Conservation (phyloP, 2,888 invertebrate species). For the Eupithecia vulgata region DNA sequence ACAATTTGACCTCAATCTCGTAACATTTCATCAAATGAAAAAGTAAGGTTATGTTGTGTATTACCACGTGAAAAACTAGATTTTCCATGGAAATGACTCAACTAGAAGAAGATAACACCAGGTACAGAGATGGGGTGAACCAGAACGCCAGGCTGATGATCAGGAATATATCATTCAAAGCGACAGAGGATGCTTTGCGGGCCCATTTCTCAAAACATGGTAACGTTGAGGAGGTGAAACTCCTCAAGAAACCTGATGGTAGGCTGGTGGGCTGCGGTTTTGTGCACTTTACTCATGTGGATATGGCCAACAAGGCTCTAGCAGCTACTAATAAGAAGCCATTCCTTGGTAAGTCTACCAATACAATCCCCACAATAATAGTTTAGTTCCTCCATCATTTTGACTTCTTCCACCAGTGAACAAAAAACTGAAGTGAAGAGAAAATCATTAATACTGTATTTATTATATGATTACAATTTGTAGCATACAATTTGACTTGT, state of each 20-base stretch:
- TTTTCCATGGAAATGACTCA: slow-evolving; percentile 49
- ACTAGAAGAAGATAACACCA: slow-evolving; percentile 58
- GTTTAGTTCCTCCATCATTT: too few species aligned
- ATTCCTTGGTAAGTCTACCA: slow-evolving; percentile 77
- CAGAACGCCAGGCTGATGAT: slow-evolving; percentile 86
- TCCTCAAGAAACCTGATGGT: slow-evolving; percentile 89
- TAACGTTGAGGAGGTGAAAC: slow-evolving; percentile 88
- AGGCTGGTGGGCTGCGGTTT: slow-evolving; percentile 94
- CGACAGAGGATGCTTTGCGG: slow-evolving; percentile 87
- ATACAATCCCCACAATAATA: background rate
- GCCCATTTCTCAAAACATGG: slow-evolving; percentile 90
- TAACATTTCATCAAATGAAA: background rate
- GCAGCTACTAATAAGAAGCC: slow-evolving; percentile 87
- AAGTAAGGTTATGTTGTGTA: slow-evolving; percentile 57
- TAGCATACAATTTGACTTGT: too few species aligned
- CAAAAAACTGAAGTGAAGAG: too few species aligned
- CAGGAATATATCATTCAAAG: slow-evolving; percentile 88
- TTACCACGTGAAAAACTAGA: slow-evolving; percentile 52
- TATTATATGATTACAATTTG: too few species aligned
- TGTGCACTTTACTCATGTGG: slow-evolving; percentile 90
- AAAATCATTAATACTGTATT: too few species aligned
- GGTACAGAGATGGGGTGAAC: slow-evolving; percentile 64
- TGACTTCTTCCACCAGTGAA: too few species aligned
- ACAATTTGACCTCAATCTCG: background rate
- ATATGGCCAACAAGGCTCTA: slow-evolving; percentile 92